Percentiles rank a stretch among this genome's conserved stretches.
These are phyloP conservation scores for Macrotis lagotis DNA, from an alignment of 2,113 vertebrate species.

Conservation along the genomic window DNA sequence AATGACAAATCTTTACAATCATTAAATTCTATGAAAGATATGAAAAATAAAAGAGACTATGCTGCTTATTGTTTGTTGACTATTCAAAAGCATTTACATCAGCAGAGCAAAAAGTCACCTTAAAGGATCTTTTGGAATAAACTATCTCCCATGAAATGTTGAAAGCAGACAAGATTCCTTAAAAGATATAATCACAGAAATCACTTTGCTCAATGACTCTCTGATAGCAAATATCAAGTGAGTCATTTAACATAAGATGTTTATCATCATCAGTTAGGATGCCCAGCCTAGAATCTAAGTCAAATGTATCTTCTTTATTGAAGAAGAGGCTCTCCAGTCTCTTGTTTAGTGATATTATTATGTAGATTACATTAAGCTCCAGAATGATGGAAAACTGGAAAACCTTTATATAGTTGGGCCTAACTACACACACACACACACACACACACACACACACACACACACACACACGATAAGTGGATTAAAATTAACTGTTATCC, in stretches of 20 bases:
- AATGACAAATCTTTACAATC: background rate
- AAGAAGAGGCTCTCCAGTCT: background rate
- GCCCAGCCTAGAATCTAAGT: background rate
- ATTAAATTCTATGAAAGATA: background rate
- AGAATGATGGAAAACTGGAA: background rate
- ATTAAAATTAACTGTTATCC: background rate
- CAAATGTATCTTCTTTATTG: background rate
- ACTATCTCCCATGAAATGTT: background rate
- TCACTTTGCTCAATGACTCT: background rate
- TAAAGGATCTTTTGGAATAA: background rate
- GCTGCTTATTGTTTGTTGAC: background rate
- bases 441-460: background rate
- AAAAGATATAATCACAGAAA: background rate
- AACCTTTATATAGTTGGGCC: background rate
- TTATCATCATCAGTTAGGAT: background rate
- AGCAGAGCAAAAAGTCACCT: background rate
- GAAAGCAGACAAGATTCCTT: background rate
- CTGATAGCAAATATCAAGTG: background rate
- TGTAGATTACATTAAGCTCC: background rate
- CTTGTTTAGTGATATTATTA: background rate
- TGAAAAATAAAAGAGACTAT: background rate
- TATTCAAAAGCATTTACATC: background rate
- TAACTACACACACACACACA: background rate
- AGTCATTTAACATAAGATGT: background rate
- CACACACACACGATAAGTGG: background rate